These are phyloP conservation scores for Rhinatrema bivittatum DNA, from an alignment of 2,797 vertebrate species.

Conservation along the genomic window DNA sequence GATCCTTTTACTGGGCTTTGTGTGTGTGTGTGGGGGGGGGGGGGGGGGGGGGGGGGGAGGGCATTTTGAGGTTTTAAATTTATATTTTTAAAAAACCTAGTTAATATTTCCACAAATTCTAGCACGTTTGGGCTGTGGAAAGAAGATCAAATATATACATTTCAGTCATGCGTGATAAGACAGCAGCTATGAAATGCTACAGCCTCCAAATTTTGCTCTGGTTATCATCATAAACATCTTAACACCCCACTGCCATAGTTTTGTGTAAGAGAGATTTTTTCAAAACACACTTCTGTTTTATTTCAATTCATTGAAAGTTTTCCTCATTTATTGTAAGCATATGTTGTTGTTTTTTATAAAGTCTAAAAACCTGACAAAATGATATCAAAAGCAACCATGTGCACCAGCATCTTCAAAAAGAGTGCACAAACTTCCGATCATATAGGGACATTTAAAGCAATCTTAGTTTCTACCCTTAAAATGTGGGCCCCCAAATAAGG, in stretches of 20 bases:
- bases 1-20: background rate
- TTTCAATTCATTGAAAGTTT: constrained; percentile 69
- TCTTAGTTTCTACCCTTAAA: no score
- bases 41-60: no score
- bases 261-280: constrained; percentile 68
- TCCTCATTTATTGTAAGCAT: constrained; percentile 59
- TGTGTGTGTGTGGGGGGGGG: no score
- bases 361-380: constrained; percentile 32
- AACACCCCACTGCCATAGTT: constrained; percentile 53
- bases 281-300: constrained; percentile 73
- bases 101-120: constrained; percentile 7
- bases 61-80: no score
- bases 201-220: constrained; percentile 43
- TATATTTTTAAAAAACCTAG: background rate
- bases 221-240: constrained; percentile 47
- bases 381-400: no score
- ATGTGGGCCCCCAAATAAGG: constrained; percentile 23
- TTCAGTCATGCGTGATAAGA: background rate
- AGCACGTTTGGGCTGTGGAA: no score
- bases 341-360: constrained; percentile 44
- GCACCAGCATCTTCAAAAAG: no score
- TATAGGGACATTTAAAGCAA: no score
- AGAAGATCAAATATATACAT: background rate
- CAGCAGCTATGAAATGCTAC: constrained; percentile 25
- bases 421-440: no score